phyloP scores from a whole-genome alignment of 2,113 vertebrate species.

The Oxyruncus cristatus region DNA sequence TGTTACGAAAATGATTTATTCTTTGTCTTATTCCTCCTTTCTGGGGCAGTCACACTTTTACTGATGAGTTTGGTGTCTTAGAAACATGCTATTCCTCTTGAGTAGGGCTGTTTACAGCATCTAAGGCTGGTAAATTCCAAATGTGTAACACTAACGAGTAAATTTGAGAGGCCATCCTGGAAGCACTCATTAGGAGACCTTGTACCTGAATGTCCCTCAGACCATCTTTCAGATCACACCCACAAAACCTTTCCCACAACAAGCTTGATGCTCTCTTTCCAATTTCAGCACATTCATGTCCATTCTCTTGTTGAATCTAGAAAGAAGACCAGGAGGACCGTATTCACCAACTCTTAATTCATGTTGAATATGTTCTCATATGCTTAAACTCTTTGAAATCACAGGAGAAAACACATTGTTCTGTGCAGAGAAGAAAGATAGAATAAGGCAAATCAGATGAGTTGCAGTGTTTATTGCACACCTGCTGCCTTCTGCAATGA shows the following conservation, averaged over 20 bases:
- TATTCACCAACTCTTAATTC: neutral
- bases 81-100: neutral
- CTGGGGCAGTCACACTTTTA: neutral
- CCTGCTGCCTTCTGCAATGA: neutral
- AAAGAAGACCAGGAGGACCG: neutral
- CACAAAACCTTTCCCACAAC: neutral
- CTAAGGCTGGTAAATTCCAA: neutral
- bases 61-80: neutral
- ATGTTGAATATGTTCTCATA: neutral
- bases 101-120: neutral
- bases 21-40: neutral
- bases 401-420: neutral
- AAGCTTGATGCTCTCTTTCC: constrained; percentile 6
- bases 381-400: neutral
- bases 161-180: neutral
- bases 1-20: neutral
- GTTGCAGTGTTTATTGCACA: neutral
- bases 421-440: neutral
- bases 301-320: constrained; percentile 1
- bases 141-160: neutral
- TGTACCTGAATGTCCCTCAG: neutral
- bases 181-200: neutral
- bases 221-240: neutral
- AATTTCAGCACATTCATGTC: constrained; percentile 10
- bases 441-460: neutral